phyloP scores from a whole-genome alignment of 92 coral and sea anemone species.

The Epizoanthus illoricatus region DNA sequence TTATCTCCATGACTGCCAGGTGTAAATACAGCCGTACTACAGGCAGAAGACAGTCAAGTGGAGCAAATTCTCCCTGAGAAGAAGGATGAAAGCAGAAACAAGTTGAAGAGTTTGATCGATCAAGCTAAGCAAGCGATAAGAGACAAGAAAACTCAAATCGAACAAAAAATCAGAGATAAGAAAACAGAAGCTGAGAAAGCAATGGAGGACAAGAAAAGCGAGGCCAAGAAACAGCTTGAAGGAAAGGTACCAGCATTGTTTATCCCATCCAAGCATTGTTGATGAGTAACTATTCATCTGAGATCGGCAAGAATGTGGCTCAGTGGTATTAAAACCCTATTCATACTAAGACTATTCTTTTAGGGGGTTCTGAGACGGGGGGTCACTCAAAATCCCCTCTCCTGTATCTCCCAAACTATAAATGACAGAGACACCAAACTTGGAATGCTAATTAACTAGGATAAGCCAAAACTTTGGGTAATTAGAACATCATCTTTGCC shows the following conservation, averaged over 20 bases:
- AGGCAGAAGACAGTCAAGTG: not conserved
- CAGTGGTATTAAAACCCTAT: not conserved
- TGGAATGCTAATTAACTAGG: too few relatives aligned
- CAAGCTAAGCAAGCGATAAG: constrained; percentile 13
- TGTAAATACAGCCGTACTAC: not conserved
- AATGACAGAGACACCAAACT: too few relatives aligned
- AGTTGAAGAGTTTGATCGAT: not conserved
- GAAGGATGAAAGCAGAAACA: not conserved
- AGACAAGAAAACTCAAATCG: constrained; percentile 10
- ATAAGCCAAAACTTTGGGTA: too few relatives aligned
- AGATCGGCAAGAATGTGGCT: not conserved
- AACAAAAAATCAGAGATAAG: constrained; percentile 19
- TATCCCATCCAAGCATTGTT: not conserved
- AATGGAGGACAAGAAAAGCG: constrained; percentile 28
- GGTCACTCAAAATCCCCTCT: too few relatives aligned
- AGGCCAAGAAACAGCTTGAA: constrained; percentile 37
- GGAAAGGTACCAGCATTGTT: constrained; percentile 37
- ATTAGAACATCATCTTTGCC: too few relatives aligned
- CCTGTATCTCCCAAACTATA: too few relatives aligned
- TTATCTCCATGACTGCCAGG: too few relatives aligned
- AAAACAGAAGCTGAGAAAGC: constrained; percentile 20
- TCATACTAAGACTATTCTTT: too few relatives aligned
- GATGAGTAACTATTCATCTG: not conserved
- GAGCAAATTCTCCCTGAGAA: not conserved
- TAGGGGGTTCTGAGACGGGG: too few relatives aligned